These are phyloP conservation scores for Octodon degus DNA, from an alignment of 2,113 vertebrate species.

Conservation along the genomic window DNA sequence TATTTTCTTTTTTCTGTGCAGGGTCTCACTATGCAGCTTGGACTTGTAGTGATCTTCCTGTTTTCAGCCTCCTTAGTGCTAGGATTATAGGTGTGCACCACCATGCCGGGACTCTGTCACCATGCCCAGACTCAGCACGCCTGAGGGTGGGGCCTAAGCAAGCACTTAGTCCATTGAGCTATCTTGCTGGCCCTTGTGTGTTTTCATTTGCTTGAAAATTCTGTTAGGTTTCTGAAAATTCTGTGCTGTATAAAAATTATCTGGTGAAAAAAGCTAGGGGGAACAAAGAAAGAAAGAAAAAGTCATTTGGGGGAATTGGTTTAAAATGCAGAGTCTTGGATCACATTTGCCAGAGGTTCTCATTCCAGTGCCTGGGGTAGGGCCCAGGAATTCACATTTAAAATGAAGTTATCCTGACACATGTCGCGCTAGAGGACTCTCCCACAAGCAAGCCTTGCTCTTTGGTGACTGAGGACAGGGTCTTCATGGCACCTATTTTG, in stretches of 20 bases:
- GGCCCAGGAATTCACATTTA: constrained; percentile 26
- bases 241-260: constrained; percentile 28
- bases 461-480: not conserved
- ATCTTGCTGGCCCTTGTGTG: not conserved
- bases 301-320: not conserved
- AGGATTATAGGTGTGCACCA: too few relatives aligned
- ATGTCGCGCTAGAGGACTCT: not conserved
- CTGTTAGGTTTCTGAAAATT: not conserved
- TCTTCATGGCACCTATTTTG: not conserved
- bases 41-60: too few relatives aligned
- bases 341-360: constrained; percentile 14
- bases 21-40: too few relatives aligned
- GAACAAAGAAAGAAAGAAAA: not conserved
- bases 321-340: constrained; percentile 22
- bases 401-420: not conserved
- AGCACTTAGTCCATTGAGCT: too few relatives aligned
- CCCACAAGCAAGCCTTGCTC: not conserved
- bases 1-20: not conserved
- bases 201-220: constrained; percentile 55
- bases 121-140: too few relatives aligned
- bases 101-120: too few relatives aligned
- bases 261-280: not conserved
- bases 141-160: too few relatives aligned
- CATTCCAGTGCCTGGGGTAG: constrained; percentile 16
- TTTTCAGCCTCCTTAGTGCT: too few relatives aligned